phyloP scores from a whole-genome alignment of 2,113 vertebrate species.

The Columbina picui region DNA sequence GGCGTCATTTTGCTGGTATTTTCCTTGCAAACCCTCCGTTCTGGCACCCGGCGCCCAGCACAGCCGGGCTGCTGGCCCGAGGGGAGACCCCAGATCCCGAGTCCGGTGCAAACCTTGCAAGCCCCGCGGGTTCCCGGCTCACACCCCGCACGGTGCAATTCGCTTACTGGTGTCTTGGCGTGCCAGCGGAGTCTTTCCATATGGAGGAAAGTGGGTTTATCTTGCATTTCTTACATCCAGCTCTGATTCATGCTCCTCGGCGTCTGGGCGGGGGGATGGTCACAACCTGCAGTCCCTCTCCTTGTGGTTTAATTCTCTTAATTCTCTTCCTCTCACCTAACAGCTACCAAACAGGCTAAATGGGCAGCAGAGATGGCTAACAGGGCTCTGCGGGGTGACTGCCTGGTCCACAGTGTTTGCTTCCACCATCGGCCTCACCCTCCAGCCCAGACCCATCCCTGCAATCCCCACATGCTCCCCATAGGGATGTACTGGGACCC shows the following conservation, averaged over 20 bases:
- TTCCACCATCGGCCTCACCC: not conserved
- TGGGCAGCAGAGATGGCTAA: not conserved
- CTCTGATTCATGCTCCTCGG: not conserved
- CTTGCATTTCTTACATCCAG: not conserved
- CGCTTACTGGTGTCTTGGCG: rapidly evolving
- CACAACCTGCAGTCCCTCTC: not conserved
- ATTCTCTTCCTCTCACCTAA: not conserved
- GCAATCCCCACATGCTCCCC: not conserved
- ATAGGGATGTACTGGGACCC: not conserved
- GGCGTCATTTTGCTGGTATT: not conserved
- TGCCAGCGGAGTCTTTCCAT: not conserved
- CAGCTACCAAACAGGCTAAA: not conserved
- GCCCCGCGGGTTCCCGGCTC: rapidly evolving
- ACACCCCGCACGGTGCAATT: rapidly evolving
- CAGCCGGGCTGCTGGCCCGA: rapidly evolving
- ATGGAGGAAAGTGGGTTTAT: not conserved
- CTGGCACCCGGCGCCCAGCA: rapidly evolving
- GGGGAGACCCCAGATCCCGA: rapidly evolving
- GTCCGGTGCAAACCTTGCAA: rapidly evolving
- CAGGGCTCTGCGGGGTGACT: not conserved
- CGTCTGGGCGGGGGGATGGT: not conserved
- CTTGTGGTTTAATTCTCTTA: not conserved
- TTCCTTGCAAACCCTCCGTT: not conserved
- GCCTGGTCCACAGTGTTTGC: not conserved
- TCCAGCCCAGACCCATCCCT: not conserved